Evolutionary conservation across 2,888 invertebrate genomes (phyloP).

Genomic region (Panopea generosa): DNA sequence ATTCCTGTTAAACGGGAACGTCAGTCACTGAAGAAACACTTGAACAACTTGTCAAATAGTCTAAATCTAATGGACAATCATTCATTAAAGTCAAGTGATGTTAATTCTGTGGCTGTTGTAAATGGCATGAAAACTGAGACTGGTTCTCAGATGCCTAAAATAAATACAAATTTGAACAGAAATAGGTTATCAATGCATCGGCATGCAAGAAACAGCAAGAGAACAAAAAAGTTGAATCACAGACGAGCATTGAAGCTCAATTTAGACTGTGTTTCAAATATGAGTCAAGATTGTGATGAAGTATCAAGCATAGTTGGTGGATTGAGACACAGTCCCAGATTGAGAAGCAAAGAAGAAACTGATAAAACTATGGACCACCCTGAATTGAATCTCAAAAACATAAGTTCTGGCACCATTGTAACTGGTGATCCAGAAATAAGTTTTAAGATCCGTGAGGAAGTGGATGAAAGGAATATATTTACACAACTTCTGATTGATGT

Average conservation of each 20-base stretch:
- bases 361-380: conserved; percentile 9
- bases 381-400: conserved; percentile 24
- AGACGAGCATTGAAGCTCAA: conserved; percentile 37
- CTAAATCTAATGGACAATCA: conserved; percentile 29
- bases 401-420: conserved; percentile 8
- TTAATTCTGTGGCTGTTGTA: not conserved
- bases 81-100: no score
- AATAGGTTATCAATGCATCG: conserved; percentile 15
- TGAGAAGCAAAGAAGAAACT: conserved; percentile 38
- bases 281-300: conserved; percentile 7
- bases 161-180: not conserved
- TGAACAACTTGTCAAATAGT: conserved; percentile 28
- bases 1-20: conserved; percentile 1
- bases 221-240: conserved; percentile 28
- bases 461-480: conserved; percentile 50
- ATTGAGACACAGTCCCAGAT: conserved; percentile 66
- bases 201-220: conserved; percentile 30
- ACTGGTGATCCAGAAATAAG: conserved; percentile 51
- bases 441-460: conserved; percentile 39
- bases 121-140: conserved; percentile 11
- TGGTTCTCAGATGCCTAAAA: not conserved
- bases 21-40: conserved; percentile 19
- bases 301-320: conserved; percentile 4
- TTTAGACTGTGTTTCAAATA: conserved; percentile 37
- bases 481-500: conserved; percentile 55